Percentiles rank a stretch among this genome's conserved stretches.
Conservation (phyloP, 2,797 vertebrate species). For the Hemibagrus guttatus region DNA sequence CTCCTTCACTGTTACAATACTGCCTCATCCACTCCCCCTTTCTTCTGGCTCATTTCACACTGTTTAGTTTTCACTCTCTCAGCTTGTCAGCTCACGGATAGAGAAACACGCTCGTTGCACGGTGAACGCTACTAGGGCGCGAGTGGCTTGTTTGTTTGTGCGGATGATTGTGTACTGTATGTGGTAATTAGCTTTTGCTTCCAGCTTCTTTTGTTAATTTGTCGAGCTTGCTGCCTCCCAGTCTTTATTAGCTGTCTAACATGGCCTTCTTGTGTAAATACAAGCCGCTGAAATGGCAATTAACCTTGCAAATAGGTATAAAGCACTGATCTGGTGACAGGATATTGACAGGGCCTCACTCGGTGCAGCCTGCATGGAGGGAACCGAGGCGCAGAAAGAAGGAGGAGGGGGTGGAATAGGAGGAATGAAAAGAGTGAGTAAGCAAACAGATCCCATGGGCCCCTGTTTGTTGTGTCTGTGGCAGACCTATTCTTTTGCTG, state of each 20-base stretch:
- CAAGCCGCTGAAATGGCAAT: slow-evolving; percentile 77
- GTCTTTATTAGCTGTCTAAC: slow-evolving; percentile 77
- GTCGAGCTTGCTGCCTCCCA: slow-evolving; percentile 55
- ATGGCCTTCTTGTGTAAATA: slow-evolving; percentile 74
- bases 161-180: slow-evolving; percentile 69
- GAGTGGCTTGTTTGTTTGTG: slow-evolving; percentile 60
- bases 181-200: slow-evolving; percentile 75
- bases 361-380: slow-evolving; percentile 51
- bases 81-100: slow-evolving; percentile 41
- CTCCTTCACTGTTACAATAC: slow-evolving; percentile 33
- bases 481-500: slow-evolving; percentile 76
- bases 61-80: slow-evolving; percentile 38
- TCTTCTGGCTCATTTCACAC: slow-evolving; percentile 38
- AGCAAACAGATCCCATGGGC: slow-evolving; percentile 73
- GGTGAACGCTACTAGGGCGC: slow-evolving; percentile 31
- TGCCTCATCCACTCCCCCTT: slow-evolving; percentile 5
- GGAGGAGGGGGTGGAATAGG: slow-evolving; percentile 45
- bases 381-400: slow-evolving; percentile 47
- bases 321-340: slow-evolving; percentile 71
- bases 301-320: slow-evolving; percentile 78
- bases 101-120: slow-evolving; percentile 19
- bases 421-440: slow-evolving; percentile 58
- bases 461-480: slow-evolving; percentile 80
- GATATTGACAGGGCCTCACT: slow-evolving; percentile 66
- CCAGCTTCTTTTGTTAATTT: slow-evolving; percentile 68